These are phyloP conservation scores for Drosophila flavopinicola DNA, from an alignment of 2,888 invertebrate species.

Conservation along the genomic window DNA sequence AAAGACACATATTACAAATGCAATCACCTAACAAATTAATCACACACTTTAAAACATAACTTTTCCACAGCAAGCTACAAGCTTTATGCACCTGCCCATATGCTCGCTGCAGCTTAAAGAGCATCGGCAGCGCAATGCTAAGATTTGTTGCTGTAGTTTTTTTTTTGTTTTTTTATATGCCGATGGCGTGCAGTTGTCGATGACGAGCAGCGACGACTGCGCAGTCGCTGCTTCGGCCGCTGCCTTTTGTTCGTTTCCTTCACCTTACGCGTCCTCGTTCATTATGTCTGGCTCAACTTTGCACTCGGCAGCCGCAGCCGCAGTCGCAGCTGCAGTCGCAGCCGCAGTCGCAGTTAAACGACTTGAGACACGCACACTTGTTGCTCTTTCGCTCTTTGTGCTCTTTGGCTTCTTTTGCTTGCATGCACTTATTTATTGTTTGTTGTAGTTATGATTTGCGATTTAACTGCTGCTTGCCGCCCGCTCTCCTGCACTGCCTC, in stretches of 20 bases:
- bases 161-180: constrained; percentile 56
- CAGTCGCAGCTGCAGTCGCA: neutral
- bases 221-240: constrained; percentile 32
- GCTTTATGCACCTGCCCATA: constrained; percentile 10
- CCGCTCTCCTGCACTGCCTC: neutral
- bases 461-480: constrained; percentile 54
- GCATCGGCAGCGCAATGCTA: constrained; percentile 38
- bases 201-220: constrained; percentile 66
- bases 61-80: neutral
- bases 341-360: constrained; percentile 56
- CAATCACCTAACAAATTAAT: no score
- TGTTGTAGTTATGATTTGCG: constrained; percentile 81
- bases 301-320: constrained; percentile 60
- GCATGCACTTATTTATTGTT: constrained; percentile 77
- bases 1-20: no score
- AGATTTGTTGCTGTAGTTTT: constrained; percentile 22
- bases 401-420: constrained; percentile 26
- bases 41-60: no score
- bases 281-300: constrained; percentile 78
- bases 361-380: constrained; percentile 81
- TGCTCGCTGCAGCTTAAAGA: constrained; percentile 32
- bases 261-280: constrained; percentile 49
- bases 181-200: constrained; percentile 73
- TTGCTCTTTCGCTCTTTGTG: constrained; percentile 71
- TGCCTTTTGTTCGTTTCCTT: constrained; percentile 22